Conservation (phyloP, 2,797 vertebrate genomes). For the Oreochromis grahami region DNA sequence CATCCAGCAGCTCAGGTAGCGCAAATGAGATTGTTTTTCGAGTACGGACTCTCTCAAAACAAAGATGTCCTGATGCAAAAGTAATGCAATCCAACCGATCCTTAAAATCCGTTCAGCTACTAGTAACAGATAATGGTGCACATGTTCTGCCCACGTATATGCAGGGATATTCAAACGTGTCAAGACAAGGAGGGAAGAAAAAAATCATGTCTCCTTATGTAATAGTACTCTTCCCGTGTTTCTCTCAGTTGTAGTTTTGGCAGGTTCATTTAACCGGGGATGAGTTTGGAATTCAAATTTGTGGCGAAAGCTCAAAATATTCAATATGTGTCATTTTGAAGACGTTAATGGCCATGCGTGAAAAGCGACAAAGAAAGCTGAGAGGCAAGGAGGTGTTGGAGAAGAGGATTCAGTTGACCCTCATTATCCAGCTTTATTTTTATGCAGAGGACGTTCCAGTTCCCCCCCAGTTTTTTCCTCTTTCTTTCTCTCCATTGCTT, state of each 20-base stretch:
- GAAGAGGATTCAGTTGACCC: conserved; percentile 28
- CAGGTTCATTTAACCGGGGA: not conserved
- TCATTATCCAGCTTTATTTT: conserved; percentile 41
- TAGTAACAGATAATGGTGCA: not conserved
- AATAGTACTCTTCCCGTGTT: not conserved
- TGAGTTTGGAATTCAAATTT: not conserved
- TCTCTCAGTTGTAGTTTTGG: not conserved
- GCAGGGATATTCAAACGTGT: not conserved
- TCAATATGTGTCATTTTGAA: not conserved
- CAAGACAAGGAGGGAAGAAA: not conserved
- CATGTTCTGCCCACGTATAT: not conserved
- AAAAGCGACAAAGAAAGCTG: not conserved
- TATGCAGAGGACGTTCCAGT: conserved; percentile 27
- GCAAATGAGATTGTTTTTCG: not conserved
- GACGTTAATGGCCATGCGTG: not conserved
- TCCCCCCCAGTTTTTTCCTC: not conserved
- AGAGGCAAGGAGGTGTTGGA: conserved; percentile 18
- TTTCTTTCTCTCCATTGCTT: not conserved
- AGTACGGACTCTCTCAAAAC: not conserved
- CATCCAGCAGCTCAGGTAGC: conserved; percentile 94
- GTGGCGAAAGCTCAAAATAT: not conserved
- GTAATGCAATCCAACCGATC: not conserved
- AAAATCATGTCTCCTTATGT: not conserved
- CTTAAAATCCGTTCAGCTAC: not conserved
- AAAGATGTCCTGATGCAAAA: not conserved